phyloP scores from a whole-genome alignment of 2,888 invertebrate species.

The Odiellus spinosus region DNA sequence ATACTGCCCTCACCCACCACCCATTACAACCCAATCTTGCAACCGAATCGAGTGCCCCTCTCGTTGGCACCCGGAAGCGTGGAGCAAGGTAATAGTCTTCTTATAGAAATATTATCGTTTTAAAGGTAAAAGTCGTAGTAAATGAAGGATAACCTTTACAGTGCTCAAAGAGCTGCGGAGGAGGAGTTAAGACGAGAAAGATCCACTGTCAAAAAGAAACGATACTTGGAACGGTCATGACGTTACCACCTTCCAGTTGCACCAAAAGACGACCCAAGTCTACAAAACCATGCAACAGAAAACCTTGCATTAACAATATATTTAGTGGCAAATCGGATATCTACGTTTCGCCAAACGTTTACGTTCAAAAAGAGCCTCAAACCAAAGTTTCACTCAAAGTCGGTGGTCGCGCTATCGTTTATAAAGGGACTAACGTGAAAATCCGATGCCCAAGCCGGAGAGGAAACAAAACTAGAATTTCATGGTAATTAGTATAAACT shows the following conservation, averaged over 20 bases:
- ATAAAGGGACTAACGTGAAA: conserved; percentile 77
- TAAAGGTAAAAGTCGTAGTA: no score
- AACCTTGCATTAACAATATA: conserved; percentile 65
- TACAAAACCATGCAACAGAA: conserved; percentile 68
- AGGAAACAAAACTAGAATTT: not conserved
- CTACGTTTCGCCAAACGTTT: conserved; percentile 30
- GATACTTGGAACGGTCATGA: conserved; percentile 78
- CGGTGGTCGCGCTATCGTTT: conserved; percentile 76
- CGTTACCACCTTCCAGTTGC: conserved; percentile 51
- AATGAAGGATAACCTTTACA: conserved; percentile 31
- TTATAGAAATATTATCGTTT: conserved; percentile 7
- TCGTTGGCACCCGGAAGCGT: conserved; percentile 69
- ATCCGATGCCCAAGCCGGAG: conserved; percentile 58
- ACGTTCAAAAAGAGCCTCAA: conserved; percentile 66
- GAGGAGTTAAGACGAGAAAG: conserved; percentile 67
- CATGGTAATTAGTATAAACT: no score
- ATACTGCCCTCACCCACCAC: conserved; percentile 70
- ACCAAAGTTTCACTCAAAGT: conserved; percentile 69
- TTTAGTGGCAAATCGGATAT: conserved; percentile 51
- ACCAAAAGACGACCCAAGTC: conserved; percentile 50
- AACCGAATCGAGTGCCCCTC: conserved; percentile 85
- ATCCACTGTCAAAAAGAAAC: conserved; percentile 76
- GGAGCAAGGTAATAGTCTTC: conserved; percentile 46
- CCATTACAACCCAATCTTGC: conserved; percentile 75
- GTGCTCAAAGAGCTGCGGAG: conserved; percentile 84